Percentiles rank a stretch among this genome's conserved stretches.
phyloP scores from a whole-genome alignment of 2,888 invertebrate species.

The Diabrotica balteata region DNA sequence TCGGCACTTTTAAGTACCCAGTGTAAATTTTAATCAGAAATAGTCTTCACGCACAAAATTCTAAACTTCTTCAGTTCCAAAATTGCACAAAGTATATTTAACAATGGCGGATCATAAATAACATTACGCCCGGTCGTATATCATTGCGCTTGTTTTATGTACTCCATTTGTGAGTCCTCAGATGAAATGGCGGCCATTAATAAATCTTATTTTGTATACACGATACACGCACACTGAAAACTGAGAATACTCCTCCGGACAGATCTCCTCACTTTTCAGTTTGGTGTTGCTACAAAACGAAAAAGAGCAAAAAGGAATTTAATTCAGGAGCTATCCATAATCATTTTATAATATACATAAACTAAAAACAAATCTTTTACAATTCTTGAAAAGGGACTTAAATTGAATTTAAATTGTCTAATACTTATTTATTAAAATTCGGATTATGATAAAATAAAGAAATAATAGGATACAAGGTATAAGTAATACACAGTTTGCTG shows the following conservation, averaged over 20 bases:
- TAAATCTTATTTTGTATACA: constrained; percentile 36
- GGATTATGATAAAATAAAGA: no score
- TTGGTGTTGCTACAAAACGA: not conserved
- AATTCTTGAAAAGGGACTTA: no score
- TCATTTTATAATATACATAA: no score
- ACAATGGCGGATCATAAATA: constrained; percentile 34
- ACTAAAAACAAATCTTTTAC: no score
- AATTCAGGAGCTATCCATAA: no score
- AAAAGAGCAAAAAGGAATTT: not conserved
- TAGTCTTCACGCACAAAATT: constrained; percentile 5
- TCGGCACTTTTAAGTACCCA: no score
- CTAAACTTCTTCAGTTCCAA: constrained; percentile 6
- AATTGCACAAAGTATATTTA: constrained; percentile 28
- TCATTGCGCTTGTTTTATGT: constrained; percentile 37
- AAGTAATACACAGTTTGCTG: no score
- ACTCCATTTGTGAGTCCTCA: constrained; percentile 33
- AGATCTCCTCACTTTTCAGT: not conserved
- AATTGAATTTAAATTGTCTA: no score
- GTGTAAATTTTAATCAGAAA: not conserved
- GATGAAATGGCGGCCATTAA: constrained; percentile 34
- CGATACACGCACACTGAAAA: constrained; percentile 18
- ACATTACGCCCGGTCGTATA: constrained; percentile 28
- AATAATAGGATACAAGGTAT: no score
- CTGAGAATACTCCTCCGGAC: not conserved
- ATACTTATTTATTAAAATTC: no score